Evolutionary conservation across 2,888 invertebrate species (phyloP).

Genomic region (Cosmorhoe ocellata): DNA sequence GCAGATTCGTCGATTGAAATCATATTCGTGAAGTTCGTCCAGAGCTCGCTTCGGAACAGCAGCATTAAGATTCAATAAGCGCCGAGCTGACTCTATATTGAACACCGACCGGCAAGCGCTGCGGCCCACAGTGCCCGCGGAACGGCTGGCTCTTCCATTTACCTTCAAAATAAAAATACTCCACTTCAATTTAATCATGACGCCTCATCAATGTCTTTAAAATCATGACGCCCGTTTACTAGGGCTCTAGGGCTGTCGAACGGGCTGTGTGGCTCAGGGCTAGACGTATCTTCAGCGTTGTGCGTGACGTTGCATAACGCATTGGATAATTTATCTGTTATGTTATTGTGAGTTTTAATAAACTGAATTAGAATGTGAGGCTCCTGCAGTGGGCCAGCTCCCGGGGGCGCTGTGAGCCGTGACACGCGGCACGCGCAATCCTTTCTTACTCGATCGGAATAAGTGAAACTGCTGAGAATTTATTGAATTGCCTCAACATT

Average conservation of each 20-base stretch:
- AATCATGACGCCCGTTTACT: too few species aligned
- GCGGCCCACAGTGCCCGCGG: background rate
- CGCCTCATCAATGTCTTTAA: too few species aligned
- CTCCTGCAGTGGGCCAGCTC: background rate
- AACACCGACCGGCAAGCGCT: slow-evolving; percentile 16
- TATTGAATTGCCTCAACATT: slow-evolving; percentile 17
- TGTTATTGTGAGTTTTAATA: too few species aligned
- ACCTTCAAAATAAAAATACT: too few species aligned
- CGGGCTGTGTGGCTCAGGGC: too few species aligned
- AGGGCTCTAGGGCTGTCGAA: too few species aligned
- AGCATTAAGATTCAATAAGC: slow-evolving; percentile 31
- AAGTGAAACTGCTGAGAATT: slow-evolving; percentile 28
- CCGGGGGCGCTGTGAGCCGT: slow-evolving; percentile 9
- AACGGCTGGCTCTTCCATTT: background rate
- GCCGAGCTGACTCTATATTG: slow-evolving; percentile 28
- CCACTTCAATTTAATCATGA: too few species aligned
- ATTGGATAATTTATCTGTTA: too few species aligned
- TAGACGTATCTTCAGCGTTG: too few species aligned
- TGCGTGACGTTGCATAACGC: too few species aligned
- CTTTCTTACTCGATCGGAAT: slow-evolving; percentile 33
- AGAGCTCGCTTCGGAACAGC: background rate
- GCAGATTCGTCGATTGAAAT: background rate
- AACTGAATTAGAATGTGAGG: background rate
- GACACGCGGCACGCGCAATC: slow-evolving; percentile 32
- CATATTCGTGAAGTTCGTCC: background rate